phyloP scores from a whole-genome alignment of 2,888 invertebrate species.

The Helleia helle region DNA sequence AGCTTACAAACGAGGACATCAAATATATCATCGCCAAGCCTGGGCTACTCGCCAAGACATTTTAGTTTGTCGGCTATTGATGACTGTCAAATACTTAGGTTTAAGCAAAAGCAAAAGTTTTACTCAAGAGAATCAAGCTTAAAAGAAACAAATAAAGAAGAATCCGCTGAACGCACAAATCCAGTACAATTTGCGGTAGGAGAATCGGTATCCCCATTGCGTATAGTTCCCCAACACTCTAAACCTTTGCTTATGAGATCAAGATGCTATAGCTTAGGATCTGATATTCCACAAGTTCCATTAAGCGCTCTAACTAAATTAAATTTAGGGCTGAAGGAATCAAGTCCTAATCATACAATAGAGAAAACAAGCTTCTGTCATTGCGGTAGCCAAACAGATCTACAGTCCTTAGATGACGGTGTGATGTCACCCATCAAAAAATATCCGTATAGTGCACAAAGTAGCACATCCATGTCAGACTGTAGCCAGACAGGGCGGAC shows the following conservation, averaged over 20 bases:
- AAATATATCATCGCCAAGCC: conserved; percentile 58
- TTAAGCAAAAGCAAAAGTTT: conserved; percentile 61
- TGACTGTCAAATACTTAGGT: conserved; percentile 62
- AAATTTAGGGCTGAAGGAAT: conserved; percentile 75
- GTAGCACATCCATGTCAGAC: conserved; percentile 69
- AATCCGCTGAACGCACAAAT: conserved; percentile 32
- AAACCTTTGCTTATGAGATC: conserved; percentile 47
- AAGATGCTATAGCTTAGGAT: conserved; percentile 80
- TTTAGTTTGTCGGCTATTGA: conserved; percentile 81
- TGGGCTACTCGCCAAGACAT: conserved; percentile 76
- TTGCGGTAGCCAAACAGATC: conserved; percentile 83
- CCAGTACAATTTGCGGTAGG: conserved; percentile 80
- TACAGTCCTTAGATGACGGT: conserved; percentile 77
- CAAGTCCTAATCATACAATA: conserved; percentile 48
- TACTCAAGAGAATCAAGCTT: conserved; percentile 60
- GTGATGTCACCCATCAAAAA: conserved; percentile 60
- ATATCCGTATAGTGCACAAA: conserved; percentile 58
- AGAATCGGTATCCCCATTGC: conserved; percentile 74
- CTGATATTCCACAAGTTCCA: conserved; percentile 65
- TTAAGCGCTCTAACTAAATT: conserved; percentile 77
- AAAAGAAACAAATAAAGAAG: conserved; percentile 53
- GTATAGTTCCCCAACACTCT: conserved; percentile 36
- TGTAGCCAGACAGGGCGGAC: conserved; percentile 70
- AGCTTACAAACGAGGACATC: conserved; percentile 51
- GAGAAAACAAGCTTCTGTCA: conserved; percentile 74